Percentiles rank a stretch among this genome's conserved stretches.
phyloP scores from a whole-genome alignment of 2,888 invertebrate genomes.

The Diogma glabrata region DNA sequence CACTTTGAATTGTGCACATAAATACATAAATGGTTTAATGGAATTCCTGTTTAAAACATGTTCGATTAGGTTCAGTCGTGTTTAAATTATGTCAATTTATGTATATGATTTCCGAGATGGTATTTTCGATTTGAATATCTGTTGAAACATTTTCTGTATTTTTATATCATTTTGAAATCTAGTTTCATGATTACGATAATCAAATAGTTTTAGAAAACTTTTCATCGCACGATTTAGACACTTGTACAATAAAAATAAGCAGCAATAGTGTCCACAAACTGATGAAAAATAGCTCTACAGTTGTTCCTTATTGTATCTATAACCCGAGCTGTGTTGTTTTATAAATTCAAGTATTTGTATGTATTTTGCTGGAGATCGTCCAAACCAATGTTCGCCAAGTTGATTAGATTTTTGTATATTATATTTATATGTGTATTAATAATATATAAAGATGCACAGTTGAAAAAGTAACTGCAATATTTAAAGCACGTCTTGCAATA shows the following conservation, averaged over 20 bases:
- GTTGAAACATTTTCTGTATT: neutral
- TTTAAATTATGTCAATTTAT: no score
- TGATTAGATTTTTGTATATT: neutral
- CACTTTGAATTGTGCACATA: no score
- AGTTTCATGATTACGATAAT: neutral
- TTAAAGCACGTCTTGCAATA: no score
- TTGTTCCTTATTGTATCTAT: neutral
- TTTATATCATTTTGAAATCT: neutral
- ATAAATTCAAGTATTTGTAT: neutral
- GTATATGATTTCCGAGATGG: neutral
- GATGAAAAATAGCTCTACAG: neutral
- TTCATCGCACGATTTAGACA: neutral
- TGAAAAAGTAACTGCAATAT: no score
- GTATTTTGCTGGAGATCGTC: neutral
- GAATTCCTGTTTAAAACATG: no score
- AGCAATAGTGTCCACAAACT: conserved; percentile 4
- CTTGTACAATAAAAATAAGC: neutral
- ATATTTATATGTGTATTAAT: neutral
- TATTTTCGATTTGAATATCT: neutral
- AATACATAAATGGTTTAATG: no score
- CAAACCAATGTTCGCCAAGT: neutral
- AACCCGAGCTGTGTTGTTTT: neutral
- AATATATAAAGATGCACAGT: neutral
- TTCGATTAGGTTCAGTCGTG: no score
- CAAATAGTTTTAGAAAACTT: conserved; percentile 1